These are phyloP conservation scores for Elachura formosa DNA, from an alignment of 2,113 vertebrate species.

Conservation along the genomic window DNA sequence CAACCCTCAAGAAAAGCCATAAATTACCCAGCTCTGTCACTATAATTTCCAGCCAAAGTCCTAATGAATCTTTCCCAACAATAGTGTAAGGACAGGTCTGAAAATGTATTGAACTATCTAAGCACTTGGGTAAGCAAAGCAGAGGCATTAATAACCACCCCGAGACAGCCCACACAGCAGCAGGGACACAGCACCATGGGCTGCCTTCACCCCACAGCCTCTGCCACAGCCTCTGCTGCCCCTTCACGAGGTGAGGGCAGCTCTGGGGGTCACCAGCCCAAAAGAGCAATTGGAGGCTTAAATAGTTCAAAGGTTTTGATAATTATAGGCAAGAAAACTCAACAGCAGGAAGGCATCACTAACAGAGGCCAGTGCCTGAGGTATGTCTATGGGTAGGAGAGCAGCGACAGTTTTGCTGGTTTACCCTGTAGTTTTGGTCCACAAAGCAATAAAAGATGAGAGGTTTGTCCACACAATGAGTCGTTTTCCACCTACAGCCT, in stretches of 20 bases:
- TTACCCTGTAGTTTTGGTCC: neutral
- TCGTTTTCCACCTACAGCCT: neutral
- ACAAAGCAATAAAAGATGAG: neutral
- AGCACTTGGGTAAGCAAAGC: slow-evolving; percentile 65
- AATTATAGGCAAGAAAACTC: neutral
- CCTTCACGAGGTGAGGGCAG: rapidly evolving
- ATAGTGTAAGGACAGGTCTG: slow-evolving; percentile 62
- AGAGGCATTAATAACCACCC: slow-evolving; percentile 56
- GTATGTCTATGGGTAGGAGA: neutral
- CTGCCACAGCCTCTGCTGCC: neutral
- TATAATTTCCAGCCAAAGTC: slow-evolving; percentile 64
- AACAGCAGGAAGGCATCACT: neutral
- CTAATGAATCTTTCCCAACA: slow-evolving; percentile 72
- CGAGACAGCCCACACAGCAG: neutral
- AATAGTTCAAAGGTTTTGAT: neutral
- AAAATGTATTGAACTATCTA: slow-evolving; percentile 62
- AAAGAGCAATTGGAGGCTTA: neutral
- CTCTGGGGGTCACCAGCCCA: neutral
- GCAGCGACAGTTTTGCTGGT: neutral
- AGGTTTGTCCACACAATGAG: neutral
- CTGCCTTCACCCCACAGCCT: neutral
- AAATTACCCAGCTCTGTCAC: slow-evolving; percentile 64
- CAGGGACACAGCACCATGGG: rapidly evolving
- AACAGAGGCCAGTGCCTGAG: neutral
- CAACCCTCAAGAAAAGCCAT: slow-evolving; percentile 65